Evolutionary conservation across 2,797 vertebrate genomes (phyloP).

Genomic region (Tragelaphus eurycerus): DNA sequence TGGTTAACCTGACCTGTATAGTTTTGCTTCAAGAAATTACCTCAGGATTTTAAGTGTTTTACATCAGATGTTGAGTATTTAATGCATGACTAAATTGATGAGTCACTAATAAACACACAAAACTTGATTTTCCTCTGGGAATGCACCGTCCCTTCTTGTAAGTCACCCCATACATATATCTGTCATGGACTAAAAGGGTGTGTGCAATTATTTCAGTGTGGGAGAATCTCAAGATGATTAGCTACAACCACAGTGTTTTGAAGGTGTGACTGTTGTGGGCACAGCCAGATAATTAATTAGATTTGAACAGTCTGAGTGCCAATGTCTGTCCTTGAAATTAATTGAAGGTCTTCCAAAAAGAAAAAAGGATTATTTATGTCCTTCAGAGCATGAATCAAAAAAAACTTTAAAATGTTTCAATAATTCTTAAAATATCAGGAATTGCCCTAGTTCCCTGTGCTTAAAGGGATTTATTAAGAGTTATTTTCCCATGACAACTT

Average conservation of each 20-base stretch:
- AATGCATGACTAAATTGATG: conserved; percentile 45
- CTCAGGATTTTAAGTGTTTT: conserved; percentile 49
- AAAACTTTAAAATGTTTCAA: conserved; percentile 61
- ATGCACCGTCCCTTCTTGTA: conserved; percentile 35
- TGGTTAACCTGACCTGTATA: neutral
- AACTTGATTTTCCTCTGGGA: conserved; percentile 63
- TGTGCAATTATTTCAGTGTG: conserved; percentile 63
- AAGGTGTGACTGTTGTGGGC: conserved; percentile 68
- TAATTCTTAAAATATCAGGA: conserved; percentile 69
- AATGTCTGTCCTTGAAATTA: conserved; percentile 57
- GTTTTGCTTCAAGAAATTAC: conserved; percentile 25
- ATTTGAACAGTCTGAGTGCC: conserved; percentile 47
- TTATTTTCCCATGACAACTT: conserved; percentile 70
- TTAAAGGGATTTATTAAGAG: conserved; percentile 69
- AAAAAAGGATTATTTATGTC: conserved; percentile 45
- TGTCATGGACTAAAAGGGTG: conserved; percentile 55
- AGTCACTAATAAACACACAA: conserved; percentile 67
- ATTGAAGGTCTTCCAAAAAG: conserved; percentile 42
- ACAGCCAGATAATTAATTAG: conserved; percentile 64
- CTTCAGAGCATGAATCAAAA: conserved; percentile 55
- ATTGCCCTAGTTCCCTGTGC: conserved; percentile 54
- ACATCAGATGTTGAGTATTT: conserved; percentile 52
- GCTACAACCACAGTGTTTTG: conserved; percentile 61
- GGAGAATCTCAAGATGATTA: conserved; percentile 66
- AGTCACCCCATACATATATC: conserved; percentile 19